Conservation (phyloP, 2,888 invertebrate genomes). For the Eutolmus rufibarbis region DNA sequence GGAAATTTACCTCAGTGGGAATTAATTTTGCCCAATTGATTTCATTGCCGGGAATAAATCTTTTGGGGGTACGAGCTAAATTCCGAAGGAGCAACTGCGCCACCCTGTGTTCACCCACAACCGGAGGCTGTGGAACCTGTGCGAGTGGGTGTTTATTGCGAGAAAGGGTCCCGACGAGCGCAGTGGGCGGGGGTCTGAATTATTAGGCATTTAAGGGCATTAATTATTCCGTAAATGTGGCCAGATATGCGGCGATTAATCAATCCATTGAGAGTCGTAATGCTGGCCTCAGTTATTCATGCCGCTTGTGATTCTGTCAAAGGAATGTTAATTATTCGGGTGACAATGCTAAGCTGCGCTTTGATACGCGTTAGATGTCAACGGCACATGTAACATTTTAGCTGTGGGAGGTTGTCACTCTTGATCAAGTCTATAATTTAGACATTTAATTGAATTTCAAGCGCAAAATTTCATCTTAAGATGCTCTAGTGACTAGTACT, state of each 20-base stretch:
- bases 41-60: slow-evolving; percentile 7
- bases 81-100: neutral
- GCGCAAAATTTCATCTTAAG: neutral
- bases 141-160: neutral
- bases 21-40: slow-evolving; percentile 35
- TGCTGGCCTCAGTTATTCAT: neutral
- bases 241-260: slow-evolving; percentile 13
- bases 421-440: neutral
- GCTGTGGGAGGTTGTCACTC: neutral
- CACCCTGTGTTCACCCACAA: neutral
- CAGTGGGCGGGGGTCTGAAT: neutral
- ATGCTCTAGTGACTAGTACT: neutral
- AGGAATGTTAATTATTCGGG: slow-evolving; percentile 1
- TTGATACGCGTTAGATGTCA: neutral
- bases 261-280: neutral
- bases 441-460: neutral
- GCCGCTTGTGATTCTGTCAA: neutral
- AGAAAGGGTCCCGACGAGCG: neutral
- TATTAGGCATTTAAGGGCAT: slow-evolving; percentile 13
- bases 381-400: neutral
- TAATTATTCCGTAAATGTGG: slow-evolving; percentile 1
- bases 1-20: slow-evolving; percentile 27
- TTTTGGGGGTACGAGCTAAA: neutral
- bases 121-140: neutral
- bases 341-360: neutral